Evolutionary conservation across 2,113 vertebrate genomes (phyloP), one percentile per base, ranked within the genome.

Genomic region (Rhea pennata): DNA sequence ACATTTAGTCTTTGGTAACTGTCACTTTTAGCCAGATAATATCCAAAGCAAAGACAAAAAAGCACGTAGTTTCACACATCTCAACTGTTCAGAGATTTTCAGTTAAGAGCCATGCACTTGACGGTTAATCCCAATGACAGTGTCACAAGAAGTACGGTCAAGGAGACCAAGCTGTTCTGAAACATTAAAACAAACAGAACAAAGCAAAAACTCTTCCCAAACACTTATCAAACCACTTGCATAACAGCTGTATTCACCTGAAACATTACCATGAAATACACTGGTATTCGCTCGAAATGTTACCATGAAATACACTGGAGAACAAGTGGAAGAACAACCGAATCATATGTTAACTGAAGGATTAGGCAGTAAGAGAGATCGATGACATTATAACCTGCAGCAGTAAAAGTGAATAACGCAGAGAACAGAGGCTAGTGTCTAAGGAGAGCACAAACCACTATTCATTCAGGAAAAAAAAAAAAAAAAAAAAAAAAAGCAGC

Each of bases 311-410:
- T 9, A 22, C 2, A 44, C 36, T 31, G 77, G 44, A 51, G 66
- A 74, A 77, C 59, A 26, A n/a, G 21, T 10, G 8, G 21, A 87
- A 86, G 29, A 71, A 82, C 73, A 91, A 53, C 44, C 10, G n/a
- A 93, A 53, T 77, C 40, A 39, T 20, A 29, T 5, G 39, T 40
- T 84, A 80, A 61, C 36, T 46, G 78, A 77, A 82, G 58, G 69
- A 84, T 90, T 53, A 87, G 71, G 79, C 40, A 92, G 79, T n/a
- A 24, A 4, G 31, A 86, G 74, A 73, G 80, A 94, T 72, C 89
- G 89, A 87, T 19, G 86, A 76, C 93, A 83, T 65, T 82, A 53
- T 62, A 92, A 93, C 92, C 88, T 71, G 91, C 71, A 96, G 91
- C 94, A 85, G 66, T 7, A 81, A 51, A 80, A 75, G n/a, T 23